phyloP scores from a whole-genome alignment of 2,113 vertebrate species.

The Alces alces region DNA sequence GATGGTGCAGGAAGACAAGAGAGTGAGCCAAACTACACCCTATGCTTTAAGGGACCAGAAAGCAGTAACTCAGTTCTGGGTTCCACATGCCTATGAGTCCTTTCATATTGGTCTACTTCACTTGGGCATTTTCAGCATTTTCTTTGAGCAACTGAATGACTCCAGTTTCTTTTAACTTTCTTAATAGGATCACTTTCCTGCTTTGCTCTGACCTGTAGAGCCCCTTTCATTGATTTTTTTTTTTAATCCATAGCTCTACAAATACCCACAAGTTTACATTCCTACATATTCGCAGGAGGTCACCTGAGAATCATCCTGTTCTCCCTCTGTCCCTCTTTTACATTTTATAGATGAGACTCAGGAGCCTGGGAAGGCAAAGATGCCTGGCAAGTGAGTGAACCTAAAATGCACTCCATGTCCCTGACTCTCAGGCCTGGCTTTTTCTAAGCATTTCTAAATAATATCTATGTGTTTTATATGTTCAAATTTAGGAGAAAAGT shows the following conservation, averaged over 20 bases:
- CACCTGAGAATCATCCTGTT: not conserved
- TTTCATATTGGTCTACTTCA: not conserved
- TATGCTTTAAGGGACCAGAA: not conserved
- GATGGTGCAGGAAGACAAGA: not conserved
- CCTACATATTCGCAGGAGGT: not conserved
- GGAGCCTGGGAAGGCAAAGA: not conserved
- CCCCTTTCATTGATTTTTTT: slow-evolving; percentile 29
- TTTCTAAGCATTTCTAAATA: not conserved
- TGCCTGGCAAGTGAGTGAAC: not conserved
- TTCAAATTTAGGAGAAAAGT: not conserved
- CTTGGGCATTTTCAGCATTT: not conserved
- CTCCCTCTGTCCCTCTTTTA: not conserved
- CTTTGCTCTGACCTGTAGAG: not conserved
- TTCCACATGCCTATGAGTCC: not conserved
- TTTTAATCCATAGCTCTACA: not conserved
- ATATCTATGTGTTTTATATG: not conserved
- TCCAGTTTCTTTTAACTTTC: slow-evolving; percentile 15
- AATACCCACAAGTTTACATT: not conserved
- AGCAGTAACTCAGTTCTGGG: not conserved
- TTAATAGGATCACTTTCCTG: slow-evolving; percentile 1
- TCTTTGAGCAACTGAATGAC: not conserved
- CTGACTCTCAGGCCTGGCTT: not conserved
- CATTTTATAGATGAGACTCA: not conserved
- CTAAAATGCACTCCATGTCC: not conserved
- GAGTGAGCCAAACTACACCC: fast-evolving